These are phyloP conservation scores for Drosophila flavopinicola DNA, from an alignment of 2,888 invertebrate species.

Conservation along the genomic window DNA sequence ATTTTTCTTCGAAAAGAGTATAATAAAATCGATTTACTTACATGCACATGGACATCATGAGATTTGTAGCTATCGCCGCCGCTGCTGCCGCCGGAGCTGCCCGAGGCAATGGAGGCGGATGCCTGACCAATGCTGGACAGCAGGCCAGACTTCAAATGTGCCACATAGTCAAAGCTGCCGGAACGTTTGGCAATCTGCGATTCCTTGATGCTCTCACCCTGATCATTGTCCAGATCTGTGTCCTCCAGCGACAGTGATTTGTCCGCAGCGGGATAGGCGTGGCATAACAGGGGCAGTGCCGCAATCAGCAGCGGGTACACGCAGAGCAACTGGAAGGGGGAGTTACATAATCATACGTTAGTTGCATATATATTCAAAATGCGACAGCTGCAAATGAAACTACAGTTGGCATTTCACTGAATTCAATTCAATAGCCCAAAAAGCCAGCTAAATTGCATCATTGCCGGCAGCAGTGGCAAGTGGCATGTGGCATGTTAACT, in stretches of 20 bases:
- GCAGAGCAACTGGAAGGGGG: conserved; percentile 48
- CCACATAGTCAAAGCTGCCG: conserved; percentile 83
- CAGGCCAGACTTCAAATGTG: conserved; percentile 82
- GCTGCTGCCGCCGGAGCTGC: conserved; percentile 83
- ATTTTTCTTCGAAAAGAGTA: too few species aligned
- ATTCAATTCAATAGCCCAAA: too few species aligned
- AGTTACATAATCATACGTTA: conserved; percentile 20
- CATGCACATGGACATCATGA: conserved; percentile 74
- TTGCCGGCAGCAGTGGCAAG: conserved; percentile 22
- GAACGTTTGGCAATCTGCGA: conserved; percentile 82
- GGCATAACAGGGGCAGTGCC: conserved; percentile 72
- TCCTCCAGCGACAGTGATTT: conserved; percentile 76
- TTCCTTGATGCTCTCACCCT: conserved; percentile 78
- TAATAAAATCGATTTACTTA: conserved; percentile 56
- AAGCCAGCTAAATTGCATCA: conserved; percentile 52
- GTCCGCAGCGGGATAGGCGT: conserved; percentile 73
- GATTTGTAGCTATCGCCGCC: conserved; percentile 72
- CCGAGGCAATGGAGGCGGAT: conserved; percentile 84
- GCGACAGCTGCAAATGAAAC: conserved; percentile 5
- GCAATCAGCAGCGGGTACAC: conserved; percentile 52
- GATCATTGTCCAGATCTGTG: conserved; percentile 79
- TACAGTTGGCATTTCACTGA: conserved; percentile 17
- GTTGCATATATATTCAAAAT: conserved; percentile 3
- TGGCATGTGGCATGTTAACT: conserved; percentile 24
- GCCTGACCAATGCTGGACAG: conserved; percentile 83